Evolutionary conservation across 1,140 invertebrate species (phyloP).

Genomic region (Pseudachorutes palmiensis): DNA sequence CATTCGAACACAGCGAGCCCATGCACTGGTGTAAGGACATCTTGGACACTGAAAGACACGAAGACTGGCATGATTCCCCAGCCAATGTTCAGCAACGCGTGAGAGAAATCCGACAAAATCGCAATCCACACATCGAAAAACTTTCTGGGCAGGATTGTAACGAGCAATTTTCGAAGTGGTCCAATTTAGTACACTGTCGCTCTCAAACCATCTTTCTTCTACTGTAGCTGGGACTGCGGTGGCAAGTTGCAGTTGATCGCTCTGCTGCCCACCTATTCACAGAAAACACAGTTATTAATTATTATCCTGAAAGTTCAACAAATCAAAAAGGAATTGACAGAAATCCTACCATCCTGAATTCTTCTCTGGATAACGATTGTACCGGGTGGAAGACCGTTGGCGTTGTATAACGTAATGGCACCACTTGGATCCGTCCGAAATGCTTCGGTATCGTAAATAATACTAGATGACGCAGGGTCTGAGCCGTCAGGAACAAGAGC

Average conservation of each 20-base stretch:
- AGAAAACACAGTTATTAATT: background rate
- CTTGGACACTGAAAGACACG: conserved; percentile 62
- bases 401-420: conserved; percentile 23
- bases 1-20: conserved; percentile 63
- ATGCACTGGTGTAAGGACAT: conserved; percentile 61
- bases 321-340: too few species aligned
- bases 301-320: too few species aligned
- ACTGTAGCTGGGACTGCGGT: conserved; percentile 33
- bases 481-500: conserved; percentile 26
- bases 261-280: background rate
- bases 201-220: conserved; percentile 60
- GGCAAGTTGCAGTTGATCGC: conserved; percentile 37
- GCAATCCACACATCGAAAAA: conserved; percentile 66
- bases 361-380: conserved; percentile 36
- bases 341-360: conserved; percentile 31
- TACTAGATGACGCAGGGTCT: conserved; percentile 7
- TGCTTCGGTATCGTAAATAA: conserved; percentile 33
- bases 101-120: conserved; percentile 69
- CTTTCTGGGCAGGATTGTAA: conserved; percentile 61
- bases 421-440: conserved; percentile 33
- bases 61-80: conserved; percentile 63
- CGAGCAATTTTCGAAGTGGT: conserved; percentile 60
- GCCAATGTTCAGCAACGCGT: conserved; percentile 71
- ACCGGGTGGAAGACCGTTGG: conserved; percentile 31
- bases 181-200: conserved; percentile 58